phyloP scores from a whole-genome alignment of 2,113 vertebrate species.

The Pycnonotus jocosus region DNA sequence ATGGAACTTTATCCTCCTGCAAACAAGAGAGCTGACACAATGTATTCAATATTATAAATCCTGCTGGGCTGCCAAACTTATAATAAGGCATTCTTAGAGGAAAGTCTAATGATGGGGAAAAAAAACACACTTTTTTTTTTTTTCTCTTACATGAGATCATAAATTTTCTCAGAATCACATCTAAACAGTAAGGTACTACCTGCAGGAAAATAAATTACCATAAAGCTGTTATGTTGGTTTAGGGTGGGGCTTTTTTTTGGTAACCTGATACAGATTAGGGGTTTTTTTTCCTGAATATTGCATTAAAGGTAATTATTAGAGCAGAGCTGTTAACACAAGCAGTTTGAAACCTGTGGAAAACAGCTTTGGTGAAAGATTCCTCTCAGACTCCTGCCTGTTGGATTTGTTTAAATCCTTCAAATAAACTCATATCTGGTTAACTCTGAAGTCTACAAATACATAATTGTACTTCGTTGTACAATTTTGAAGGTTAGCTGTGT shows the following conservation, averaged over 20 bases:
- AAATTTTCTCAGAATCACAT: not conserved
- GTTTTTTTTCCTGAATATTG: not conserved
- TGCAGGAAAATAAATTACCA: not conserved
- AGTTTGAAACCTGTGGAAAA: not conserved
- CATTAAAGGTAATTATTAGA: not conserved
- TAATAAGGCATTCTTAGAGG: not conserved
- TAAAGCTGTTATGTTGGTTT: not conserved
- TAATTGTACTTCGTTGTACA: not conserved
- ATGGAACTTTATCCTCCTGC: constrained; percentile 29
- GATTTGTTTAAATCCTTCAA: not conserved
- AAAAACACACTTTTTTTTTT: not conserved
- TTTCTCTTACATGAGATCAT: not conserved
- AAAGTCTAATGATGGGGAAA: not conserved
- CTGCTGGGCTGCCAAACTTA: constrained; percentile 7
- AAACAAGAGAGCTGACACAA: constrained; percentile 40
- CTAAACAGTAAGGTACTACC: not conserved
- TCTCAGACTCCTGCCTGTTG: not conserved
- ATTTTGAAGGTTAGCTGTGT: not conserved
- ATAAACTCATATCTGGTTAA: not conserved
- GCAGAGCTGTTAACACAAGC: not conserved
- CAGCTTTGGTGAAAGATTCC: not conserved
- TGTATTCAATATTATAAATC: not conserved
- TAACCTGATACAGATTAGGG: not conserved
- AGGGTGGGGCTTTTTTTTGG: too few species aligned
- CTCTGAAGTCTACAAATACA: not conserved